Conservation (phyloP, 2,888 invertebrate species). For the Dromius quadrimaculatus region DNA sequence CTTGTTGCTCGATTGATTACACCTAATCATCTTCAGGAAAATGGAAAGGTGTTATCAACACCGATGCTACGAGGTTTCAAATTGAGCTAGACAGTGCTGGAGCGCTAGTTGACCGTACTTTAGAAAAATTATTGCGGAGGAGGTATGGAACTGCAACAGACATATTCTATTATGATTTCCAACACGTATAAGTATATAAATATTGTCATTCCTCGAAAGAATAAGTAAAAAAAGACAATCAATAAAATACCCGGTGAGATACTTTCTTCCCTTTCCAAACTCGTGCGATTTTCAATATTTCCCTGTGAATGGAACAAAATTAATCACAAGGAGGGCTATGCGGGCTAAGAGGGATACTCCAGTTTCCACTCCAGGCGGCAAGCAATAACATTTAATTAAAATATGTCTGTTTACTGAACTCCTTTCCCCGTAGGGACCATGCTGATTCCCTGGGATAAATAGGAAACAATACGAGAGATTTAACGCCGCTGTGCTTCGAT, state of each 20-base stretch:
- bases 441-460: constrained; percentile 18
- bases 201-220: no score
- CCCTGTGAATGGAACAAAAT: constrained; percentile 36
- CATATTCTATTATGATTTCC: no score
- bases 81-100: no score
- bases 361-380: constrained; percentile 6
- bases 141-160: no score
- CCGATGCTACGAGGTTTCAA: no score
- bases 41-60: no score
- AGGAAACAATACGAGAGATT: constrained; percentile 23
- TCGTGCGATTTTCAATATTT: constrained; percentile 39
- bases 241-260: constrained; percentile 11
- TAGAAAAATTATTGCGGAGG: no score
- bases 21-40: no score
- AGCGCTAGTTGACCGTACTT: no score
- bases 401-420: constrained; percentile 48
- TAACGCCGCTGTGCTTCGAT: constrained; percentile 26
- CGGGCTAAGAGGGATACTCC: not conserved
- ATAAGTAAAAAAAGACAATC: not conserved
- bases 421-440: constrained; percentile 3
- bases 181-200: no score
- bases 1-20: no score
- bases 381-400: constrained; percentile 50
- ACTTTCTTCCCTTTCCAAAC: constrained; percentile 13
- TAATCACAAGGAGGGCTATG: constrained; percentile 8